Conservation (phyloP, 37 sponge, comb jelly and placozoan species). For the Aphrocallistes beatrix region DNA sequence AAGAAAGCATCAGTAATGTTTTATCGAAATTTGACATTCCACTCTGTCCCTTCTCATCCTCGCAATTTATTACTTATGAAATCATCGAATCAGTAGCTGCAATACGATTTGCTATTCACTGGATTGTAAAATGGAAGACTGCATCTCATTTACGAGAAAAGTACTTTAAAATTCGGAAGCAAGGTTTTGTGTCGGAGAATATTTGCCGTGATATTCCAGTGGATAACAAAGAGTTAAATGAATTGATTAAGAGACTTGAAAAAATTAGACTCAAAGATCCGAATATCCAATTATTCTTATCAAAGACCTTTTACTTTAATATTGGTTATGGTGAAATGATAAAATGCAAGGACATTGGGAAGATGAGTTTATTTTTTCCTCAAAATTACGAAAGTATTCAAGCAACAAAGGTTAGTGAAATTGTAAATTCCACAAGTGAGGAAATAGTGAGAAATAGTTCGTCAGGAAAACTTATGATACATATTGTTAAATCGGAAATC, state of each 20-base stretch:
- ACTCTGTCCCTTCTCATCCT: too few relatives aligned
- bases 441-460: not conserved
- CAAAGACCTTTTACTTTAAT: not conserved
- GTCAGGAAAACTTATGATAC: not conserved
- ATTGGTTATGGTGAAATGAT: not conserved
- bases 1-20: too few relatives aligned
- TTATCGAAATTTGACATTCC: too few relatives aligned
- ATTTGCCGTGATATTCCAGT: not conserved
- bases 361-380: not conserved
- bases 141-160: not conserved
- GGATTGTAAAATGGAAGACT: not conserved
- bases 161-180: not conserved
- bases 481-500: too few relatives aligned
- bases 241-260: not conserved
- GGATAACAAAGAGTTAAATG: not conserved
- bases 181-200: not conserved
- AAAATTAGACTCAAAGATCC: not conserved
- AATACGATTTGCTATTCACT: not conserved
- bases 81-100: not conserved
- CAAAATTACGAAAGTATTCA: not conserved
- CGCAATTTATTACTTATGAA: not conserved
- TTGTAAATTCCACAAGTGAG: too few relatives aligned
- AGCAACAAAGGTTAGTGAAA: too few relatives aligned
- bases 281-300: not conserved
- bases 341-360: too few relatives aligned